Base-by-base conservation (phyloP, 1,140 invertebrate genomes). In the Melitaea cinxia region DNA sequence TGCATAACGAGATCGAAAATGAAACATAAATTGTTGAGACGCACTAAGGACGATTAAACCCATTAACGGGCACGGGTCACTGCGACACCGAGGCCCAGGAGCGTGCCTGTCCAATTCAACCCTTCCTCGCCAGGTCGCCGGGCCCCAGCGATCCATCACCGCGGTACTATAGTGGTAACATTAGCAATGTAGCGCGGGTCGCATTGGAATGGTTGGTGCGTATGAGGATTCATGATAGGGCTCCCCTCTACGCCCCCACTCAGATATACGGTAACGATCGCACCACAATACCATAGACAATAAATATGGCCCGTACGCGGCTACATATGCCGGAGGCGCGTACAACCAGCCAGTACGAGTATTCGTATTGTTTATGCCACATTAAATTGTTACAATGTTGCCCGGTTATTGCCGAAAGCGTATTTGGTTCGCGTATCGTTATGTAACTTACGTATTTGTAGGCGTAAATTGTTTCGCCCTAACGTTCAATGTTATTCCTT, bases 311-410 rank as follows among this genome's bases (percentile, higher is more conserved):
- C 73, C 75, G 76, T 82, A 86, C 82, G 79, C 78, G 77, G 74
- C 77, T 82, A 79, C 80, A 82, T 80, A 83, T 78, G 83, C 81
- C 65, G 74, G 76, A 82, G 76, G 78, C 84, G 84, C 82, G 83
- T 83, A 89, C 79, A 72, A 64, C 68, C 72, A 70, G 50, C 72
- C 65, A 72, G 66, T 68, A 68, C 73, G 65, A 77, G 76, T 81
- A 80, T 88, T 87, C 77, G 84, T 88, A 88, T 88, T 90, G 88
- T 90, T 90, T 90, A 90, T 90, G 78, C 74, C 70, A 80, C 77
- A 90, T 90, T 90, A 88, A 88, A 88, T 90, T 90, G 85, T 86
- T 88, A 82, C 75, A 90, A 90, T 88, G 86, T 88, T 81, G 82
- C 78, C 78, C 75, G 78, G 84, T 90, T 90, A 90, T 88, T 88